Percentiles rank a stretch among this genome's conserved stretches.
phyloP scores from a whole-genome alignment of 2,113 vertebrate species.

The Noctilio leporinus region DNA sequence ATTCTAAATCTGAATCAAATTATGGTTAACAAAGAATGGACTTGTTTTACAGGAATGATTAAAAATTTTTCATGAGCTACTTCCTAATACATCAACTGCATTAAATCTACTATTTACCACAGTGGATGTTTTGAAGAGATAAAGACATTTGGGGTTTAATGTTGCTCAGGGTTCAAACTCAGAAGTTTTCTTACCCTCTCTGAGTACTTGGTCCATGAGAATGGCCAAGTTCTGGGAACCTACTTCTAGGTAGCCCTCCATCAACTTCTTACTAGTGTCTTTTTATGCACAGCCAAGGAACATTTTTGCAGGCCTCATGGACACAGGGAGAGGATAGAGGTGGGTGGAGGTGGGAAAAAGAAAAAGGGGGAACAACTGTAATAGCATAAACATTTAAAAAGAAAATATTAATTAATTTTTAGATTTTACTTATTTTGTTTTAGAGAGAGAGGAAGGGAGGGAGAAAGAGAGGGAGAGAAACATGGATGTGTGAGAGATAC shows the following conservation, averaged over 20 bases:
- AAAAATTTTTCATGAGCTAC: not conserved
- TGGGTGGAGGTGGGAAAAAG: too few relatives aligned
- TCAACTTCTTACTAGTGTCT: not conserved
- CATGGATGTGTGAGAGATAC: too few relatives aligned
- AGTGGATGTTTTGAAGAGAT: not conserved
- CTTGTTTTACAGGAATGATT: not conserved
- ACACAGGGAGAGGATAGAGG: too few relatives aligned
- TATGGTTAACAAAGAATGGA: not conserved
- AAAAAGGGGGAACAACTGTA: too few relatives aligned
- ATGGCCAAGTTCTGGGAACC: not conserved
- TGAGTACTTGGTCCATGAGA: not conserved
- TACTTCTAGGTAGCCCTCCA: not conserved
- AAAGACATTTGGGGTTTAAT: not conserved
- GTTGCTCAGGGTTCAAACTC: not conserved
- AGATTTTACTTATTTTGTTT: too few relatives aligned
- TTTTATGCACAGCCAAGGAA: not conserved
- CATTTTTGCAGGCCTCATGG: too few relatives aligned
- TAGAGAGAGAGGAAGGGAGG: too few relatives aligned
- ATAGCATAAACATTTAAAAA: not conserved
- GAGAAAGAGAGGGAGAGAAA: too few relatives aligned
- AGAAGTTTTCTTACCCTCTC: not conserved
- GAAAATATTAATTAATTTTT: not conserved
- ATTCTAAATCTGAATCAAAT: not conserved
- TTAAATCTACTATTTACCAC: not conserved
- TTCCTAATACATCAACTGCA: not conserved